Conservation (phyloP, 30 jellyfish, hydroid and myxozoan species). For the Turritopsis dohrnii region DNA sequence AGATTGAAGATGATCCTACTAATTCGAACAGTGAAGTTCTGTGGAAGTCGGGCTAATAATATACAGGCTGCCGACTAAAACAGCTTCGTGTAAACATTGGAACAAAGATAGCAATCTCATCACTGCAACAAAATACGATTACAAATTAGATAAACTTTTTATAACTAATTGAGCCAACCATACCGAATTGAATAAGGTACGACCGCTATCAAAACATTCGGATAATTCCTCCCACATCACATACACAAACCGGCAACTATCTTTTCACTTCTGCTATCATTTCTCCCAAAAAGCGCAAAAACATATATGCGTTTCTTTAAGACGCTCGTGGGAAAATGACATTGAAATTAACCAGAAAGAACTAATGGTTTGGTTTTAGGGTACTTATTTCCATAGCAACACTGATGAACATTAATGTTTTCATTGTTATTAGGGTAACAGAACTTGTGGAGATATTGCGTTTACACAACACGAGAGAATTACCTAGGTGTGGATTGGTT, state of each 20-base stretch:
- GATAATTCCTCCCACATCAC: not conserved
- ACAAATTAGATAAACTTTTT: not conserved
- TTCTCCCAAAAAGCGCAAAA: not conserved
- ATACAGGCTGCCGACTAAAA: not conserved
- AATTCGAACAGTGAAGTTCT: not conserved
- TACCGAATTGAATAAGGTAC: not conserved
- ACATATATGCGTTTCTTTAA: not conserved
- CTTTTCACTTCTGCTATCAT: not conserved
- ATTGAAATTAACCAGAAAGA: not conserved
- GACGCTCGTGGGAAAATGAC: not conserved
- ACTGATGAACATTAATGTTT: not conserved
- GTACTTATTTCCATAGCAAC: not conserved
- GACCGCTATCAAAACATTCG: conserved; percentile 15
- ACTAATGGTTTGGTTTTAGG: not conserved
- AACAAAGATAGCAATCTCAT: not conserved
- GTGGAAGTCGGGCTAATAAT: not conserved
- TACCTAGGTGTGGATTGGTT: not conserved
- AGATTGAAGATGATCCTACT: not conserved
- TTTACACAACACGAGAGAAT: not conserved
- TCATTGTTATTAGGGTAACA: not conserved
- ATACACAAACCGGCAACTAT: not conserved
- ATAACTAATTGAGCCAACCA: not conserved
- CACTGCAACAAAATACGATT: not conserved
- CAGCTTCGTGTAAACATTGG: not conserved
- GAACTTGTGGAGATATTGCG: not conserved